Evolutionary conservation across 2,888 invertebrate genomes (phyloP), one percentile per base, ranked within the genome.

Genomic region (Stenodera caucasica): DNA sequence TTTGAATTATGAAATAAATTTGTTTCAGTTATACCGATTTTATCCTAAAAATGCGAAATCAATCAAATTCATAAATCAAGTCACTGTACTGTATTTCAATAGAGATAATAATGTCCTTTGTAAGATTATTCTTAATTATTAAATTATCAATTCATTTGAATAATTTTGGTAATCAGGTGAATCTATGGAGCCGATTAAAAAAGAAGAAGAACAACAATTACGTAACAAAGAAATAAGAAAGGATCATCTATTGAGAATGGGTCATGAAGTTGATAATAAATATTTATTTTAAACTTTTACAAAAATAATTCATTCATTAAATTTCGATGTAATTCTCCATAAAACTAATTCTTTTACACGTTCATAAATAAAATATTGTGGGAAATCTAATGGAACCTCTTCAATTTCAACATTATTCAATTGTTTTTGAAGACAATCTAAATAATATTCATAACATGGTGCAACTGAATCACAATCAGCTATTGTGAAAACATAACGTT

Each of bases 401-500:
- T 88, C 83, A 23, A 89, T 81, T 9, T 75, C 81, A 86, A 91
- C 85, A 23, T 80, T 80, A 60, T 83, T 81, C 7, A 86, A 80
- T 69, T 82, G 82, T n/a, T n/a, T n/a, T 58, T 84, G 81, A 12
- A 89, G 72, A 62, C 87, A 81, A 32, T 85, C 82, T 0, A 91
- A 80, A 81, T 94, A 94, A 81, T 91, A 89, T 74, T 93, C 93
- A 73, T 91, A 94, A 81, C 93, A 93, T 0, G 94, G 94, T 0
- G 94, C 93, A n/a, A 88, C 88, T 0, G 89, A 86, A 64, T 93
- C 92, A 77, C 91, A 84, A 72, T 94, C 91, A 12, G 87, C 85
- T 66, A 91, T 78, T 0, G 93, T 93, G 74, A 94, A 95, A 7
- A 94, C 94, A 77, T 88, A 94, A 55, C 94, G 88, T 77, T 94